phyloP scores from a whole-genome alignment of 2,113 vertebrate species.

The Chelonoidis abingdonii region DNA sequence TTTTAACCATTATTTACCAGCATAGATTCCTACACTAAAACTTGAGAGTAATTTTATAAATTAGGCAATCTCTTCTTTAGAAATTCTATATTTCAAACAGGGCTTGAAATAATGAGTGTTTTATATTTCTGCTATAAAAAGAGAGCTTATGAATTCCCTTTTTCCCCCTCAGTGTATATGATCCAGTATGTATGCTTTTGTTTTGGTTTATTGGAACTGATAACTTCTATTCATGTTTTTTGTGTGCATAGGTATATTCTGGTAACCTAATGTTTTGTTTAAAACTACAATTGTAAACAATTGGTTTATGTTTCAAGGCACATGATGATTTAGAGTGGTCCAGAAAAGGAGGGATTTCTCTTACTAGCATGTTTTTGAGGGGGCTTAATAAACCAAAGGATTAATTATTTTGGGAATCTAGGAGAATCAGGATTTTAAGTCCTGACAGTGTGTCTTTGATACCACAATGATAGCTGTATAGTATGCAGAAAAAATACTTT shows the following conservation, averaged over 20 bases:
- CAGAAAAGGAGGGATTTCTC: neutral
- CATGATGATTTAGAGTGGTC: neutral
- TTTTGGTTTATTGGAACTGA: neutral
- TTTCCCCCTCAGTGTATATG: neutral
- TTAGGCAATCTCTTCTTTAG: neutral
- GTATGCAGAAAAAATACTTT: neutral
- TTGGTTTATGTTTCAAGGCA: neutral
- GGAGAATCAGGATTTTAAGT: neutral
- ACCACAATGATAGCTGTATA: neutral
- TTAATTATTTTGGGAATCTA: neutral
- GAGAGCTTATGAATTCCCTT: neutral
- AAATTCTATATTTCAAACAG: neutral
- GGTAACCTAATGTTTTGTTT: neutral
- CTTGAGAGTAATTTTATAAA: neutral
- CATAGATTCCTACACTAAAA: neutral
- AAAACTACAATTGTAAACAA: neutral
- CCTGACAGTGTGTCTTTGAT: neutral
- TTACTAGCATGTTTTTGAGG: neutral
- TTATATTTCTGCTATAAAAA: neutral
- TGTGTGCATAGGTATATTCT: neutral
- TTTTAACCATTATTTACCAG: neutral
- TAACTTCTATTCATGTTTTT: neutral
- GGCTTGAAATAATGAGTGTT: neutral
- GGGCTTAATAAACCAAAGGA: neutral
- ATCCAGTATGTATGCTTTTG: fast-evolving